Evolutionary conservation across 2,113 vertebrate species (phyloP), one percentile per base, ranked within the genome.

Genomic region (Deroptyus accipitrinus): DNA sequence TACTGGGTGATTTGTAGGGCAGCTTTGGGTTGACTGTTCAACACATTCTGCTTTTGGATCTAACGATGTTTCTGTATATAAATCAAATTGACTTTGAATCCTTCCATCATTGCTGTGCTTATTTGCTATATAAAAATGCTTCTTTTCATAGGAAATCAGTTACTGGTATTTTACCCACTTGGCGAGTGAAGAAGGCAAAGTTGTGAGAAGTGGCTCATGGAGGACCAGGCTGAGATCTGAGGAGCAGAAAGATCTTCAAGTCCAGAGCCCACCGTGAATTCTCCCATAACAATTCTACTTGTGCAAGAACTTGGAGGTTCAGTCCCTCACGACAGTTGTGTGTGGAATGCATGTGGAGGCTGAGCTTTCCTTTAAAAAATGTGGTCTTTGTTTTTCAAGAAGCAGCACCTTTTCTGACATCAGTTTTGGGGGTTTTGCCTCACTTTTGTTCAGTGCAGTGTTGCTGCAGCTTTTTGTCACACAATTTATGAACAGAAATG

Each of bases 381-480:
- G 2, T 70, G 82, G 46, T 41, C 13, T 28, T 44, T 39, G 5
- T 57, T 62, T 92, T 94, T 95, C 88, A 80, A 62, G 92, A 85
- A 91, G 70, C 63, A 89, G 41, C 69, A 44, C 9, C 44, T n/a
- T 88, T 77, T 93, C 70, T 91, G 90, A 82, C 64, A 76, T 92
- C n/a, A 94, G 37, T 37, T 94, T 94, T 95, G 57, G 57, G 55
- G 57, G 69, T 85, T 96, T 92, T 87, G 49, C 83, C 88, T 72
- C 42, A 33, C 42, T 66, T 91, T 49, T 79, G 49, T 57, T 92
- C 63, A 79, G 4, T n/a, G 51, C 66, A 85, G 64, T 67, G 80
- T 73, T 77, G 67, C 52, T 85, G 20, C 37, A 66, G 41, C 84
- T 94, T 72, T 96, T 90, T 79, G 89, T 54, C 17, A 41, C 10